Evolutionary conservation across 1,140 invertebrate genomes (phyloP), one percentile per base, ranked within the genome.

Genomic region (Zaprionus camerounensis): DNA sequence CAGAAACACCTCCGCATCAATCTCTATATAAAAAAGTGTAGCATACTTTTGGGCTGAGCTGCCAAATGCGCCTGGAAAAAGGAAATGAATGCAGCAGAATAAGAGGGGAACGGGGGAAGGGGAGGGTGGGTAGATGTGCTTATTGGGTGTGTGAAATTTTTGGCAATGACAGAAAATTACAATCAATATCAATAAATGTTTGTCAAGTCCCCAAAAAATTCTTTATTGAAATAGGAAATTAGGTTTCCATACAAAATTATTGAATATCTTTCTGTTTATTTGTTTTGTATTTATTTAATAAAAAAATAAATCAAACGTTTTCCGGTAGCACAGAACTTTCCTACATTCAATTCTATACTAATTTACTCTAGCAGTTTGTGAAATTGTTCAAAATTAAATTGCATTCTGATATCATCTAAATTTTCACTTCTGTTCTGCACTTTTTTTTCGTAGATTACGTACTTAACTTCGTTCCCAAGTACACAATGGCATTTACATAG

Each of bases 1-100:
- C 62, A 46, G 68, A 75, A 81, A 81, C 82, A 84, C 79, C 82
- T 84, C 41, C 28, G 53, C 67, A 67, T 57, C 61, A 71, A 71
- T 76, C 56, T 71, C 55, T 22, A 71, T 61, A 64, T 36, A 71
- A 76, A 66, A 55, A 56, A 75, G n/a, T 28, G 58, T 56, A 59
- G 59, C 59, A 69, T 53, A 76, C 65, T 79, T 78, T 68, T 55
- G 12, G 51, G 51, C 66, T 49, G 49, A 11, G 41, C 51, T 49
- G 28, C 26, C 49, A 69, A 74, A 26, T 46, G 12, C 26, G 12
- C 13, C 58, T 9, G 7, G 26, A 49, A 65, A 58, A 67, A 57
- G 24, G 71, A 36, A 69, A 74, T 63, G 58, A 70, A 44, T 70
- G 71, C 66, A 61, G 34, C 13, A 41, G 34, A 7, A 41, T 15